Evolutionary conservation across 2,113 vertebrate species (phyloP), one percentile per base, ranked within the genome.

Genomic region (Archilochus colubris): DNA sequence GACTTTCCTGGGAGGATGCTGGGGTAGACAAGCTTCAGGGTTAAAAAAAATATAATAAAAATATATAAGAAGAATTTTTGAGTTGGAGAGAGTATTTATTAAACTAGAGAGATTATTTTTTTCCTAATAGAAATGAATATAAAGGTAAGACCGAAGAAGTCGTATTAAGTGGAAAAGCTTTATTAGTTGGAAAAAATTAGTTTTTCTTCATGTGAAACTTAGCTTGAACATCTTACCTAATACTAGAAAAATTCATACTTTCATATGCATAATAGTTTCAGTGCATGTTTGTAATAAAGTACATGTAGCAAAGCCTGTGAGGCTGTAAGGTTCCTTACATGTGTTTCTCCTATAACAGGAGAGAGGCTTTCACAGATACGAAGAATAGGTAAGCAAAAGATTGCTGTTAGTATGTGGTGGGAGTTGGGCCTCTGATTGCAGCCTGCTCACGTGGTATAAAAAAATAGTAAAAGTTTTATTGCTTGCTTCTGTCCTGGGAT

Each of bases 291-390:
- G 63, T 67, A 90, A 46, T 93, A 53, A 70, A 33, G 0, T 89
- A 58, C 66, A 1, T 80, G 28, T 89, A 87, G 89, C 84, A 87
- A 80, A 92, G 84, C 74, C 84, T 82, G 21, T 82, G 84, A 82
- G 91, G 91, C 81, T 94, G 28, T 82, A 24, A 96, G 91, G 67
- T 95, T 93, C 91, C 94, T 97, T 95, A 94, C 91, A 58, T 95
- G 63, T 96, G 87, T 94, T 96, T 95, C 95, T 95, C 91, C 94
- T 95, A 94, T 87, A 89, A 91, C 94, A 96, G 94, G 95, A 92
- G 94, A 97, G 95, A 95, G 80, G 59, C 92, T 95, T 95, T 94
- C 89, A 97, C 94, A 94, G 94, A 91, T 92, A 94, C 70, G 87
- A 87, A 97, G 91, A 94, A 89, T 96, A 95, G 93, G 94, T 95